A percentile compares a stretch with the other conserved stretches of the same genome.
These are phyloP conservation scores for Hololepta plana DNA, from an alignment of 2,888 invertebrate species.

Conservation along the genomic window DNA sequence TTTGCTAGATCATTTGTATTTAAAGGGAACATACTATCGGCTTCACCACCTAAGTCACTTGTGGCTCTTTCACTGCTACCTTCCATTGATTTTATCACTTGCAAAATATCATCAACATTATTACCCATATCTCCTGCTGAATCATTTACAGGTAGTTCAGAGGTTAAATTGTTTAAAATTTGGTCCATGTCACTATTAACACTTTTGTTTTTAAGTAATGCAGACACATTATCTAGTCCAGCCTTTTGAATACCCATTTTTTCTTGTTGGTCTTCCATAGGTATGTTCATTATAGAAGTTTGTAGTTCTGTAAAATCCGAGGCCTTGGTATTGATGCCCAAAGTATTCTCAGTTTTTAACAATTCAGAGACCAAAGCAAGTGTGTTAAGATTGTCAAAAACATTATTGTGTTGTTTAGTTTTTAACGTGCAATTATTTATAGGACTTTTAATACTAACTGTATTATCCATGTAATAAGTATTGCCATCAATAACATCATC, in stretches of 20 bases:
- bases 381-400: conserved; percentile 16
- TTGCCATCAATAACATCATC: no score
- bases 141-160: conserved; percentile 18
- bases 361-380: conserved; percentile 18
- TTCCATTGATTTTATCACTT: conserved; percentile 61
- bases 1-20: conserved; percentile 19
- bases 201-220: conserved; percentile 30
- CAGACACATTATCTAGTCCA: conserved; percentile 35
- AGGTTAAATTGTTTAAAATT: conserved; percentile 37
- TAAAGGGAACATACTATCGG: conserved; percentile 21
- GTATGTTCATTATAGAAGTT: conserved; percentile 30
- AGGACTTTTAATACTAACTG: no score
- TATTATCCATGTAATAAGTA: no score
- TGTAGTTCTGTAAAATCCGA: no score
- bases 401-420: conserved; percentile 10
- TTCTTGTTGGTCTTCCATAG: conserved; percentile 35
- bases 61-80: conserved; percentile 28
- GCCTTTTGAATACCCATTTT: conserved; percentile 33
- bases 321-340: conserved; percentile 9
- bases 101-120: conserved; percentile 42
- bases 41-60: conserved; percentile 17
- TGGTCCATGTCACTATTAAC: conserved; percentile 42
- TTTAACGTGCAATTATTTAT: no score
- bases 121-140: conserved; percentile 17
- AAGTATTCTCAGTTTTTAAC: conserved; percentile 14